Evolutionary conservation across 2,113 vertebrate species (phyloP), one percentile per base, ranked within the genome.

Genomic region (Paraplagusia blochii): DNA sequence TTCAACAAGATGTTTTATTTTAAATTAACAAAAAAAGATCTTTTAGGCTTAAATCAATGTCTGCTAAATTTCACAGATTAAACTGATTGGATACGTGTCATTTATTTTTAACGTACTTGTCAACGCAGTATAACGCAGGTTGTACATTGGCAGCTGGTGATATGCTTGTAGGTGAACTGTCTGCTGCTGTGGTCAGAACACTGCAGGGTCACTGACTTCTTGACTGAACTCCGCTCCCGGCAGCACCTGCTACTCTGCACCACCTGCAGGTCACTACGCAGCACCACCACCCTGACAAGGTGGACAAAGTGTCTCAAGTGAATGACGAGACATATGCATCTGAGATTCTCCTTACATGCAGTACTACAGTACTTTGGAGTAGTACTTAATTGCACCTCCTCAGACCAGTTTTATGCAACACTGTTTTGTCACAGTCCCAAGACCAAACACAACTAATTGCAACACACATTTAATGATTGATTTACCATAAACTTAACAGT

Each of bases 111-210:
- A 22, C 14, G 9, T 8, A 9, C 8, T 6, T 44, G 16, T 71
- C 56, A 72, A 34, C 0, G 9, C 13, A 16, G 22, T 22, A 14
- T 35, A 0, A 2, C 3, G 0, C 70, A 80, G 19, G 4, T 5
- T 61, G 7, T 15, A 43, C 80, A 83, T 13, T 59, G 45, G 42
- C 85, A 87, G 46, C 54, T 8, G 19, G 56, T 84, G 62, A 84
- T 59, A 3, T 79, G 83, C 29, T 16, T 18, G 71, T 84, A 81
- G 36, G 1, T 0, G 11, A 66, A 39, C 0, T 2, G 9, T 39
- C 47, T 73, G 47, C 11, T 49, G 1, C 53, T 59, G 11, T 2
- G 55, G 45, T 79, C 58, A 0, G 1, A 34, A 49, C 85, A 87
- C 1, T 8, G 55, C 61, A 84, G 53, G 14, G 39, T 61, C 38